A percentile compares a stretch with the other conserved stretches of the same genome.
Evolutionary conservation across 2,797 vertebrate species (phyloP).

Genomic region (Hyperoplus lanceolatus): DNA sequence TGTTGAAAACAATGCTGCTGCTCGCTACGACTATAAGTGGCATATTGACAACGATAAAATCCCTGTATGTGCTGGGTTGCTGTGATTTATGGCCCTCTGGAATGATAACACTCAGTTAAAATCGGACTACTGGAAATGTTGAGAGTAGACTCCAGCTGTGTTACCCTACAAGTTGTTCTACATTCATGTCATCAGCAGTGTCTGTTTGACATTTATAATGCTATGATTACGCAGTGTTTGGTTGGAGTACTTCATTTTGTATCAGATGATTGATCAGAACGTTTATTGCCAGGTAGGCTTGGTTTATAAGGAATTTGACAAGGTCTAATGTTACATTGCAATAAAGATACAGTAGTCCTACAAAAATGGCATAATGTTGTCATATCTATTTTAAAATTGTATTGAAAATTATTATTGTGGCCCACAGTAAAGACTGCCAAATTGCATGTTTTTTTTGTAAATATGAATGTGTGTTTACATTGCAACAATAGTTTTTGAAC

Average conservation of each 20-base stretch:
- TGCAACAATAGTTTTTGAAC: background rate
- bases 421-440: background rate
- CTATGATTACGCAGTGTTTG: background rate
- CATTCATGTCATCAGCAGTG: background rate
- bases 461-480: background rate
- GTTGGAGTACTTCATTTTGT: background rate
- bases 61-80: background rate
- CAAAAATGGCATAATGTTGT: background rate
- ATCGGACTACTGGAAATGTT: background rate
- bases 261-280: background rate
- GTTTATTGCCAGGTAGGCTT: too few relatives aligned
- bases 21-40: background rate
- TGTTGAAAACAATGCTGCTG: slow-evolving; percentile 29
- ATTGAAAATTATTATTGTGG: background rate
- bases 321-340: too few relatives aligned
- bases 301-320: too few relatives aligned
- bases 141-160: too few relatives aligned
- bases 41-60: background rate
- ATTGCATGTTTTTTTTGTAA: background rate
- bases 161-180: background rate
- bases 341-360: too few relatives aligned
- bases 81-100: background rate
- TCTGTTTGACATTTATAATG: background rate
- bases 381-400: background rate
- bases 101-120: background rate